Evolutionary conservation across 2,888 invertebrate species (phyloP), one percentile per base, ranked within the genome.

Genomic region (Drosophila melanocephala): DNA sequence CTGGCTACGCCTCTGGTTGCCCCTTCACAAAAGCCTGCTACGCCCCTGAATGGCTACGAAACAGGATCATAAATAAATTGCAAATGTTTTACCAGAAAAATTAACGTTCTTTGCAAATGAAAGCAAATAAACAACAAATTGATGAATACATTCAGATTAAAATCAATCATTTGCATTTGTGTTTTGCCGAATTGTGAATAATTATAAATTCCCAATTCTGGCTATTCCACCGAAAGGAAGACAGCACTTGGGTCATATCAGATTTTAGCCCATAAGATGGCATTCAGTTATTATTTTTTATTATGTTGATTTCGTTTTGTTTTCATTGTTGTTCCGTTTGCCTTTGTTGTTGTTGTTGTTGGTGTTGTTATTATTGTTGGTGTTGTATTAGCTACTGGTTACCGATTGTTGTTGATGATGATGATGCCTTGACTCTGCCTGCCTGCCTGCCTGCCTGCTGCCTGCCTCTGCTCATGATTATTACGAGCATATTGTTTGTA

Each of bases 401-500:
- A 66, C 56, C 76, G 83, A 64, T 79, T 81, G 57, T 39, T 57
- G 83, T 58, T 81, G 73, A 73, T 57, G 56, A 56, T 56, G 83
- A 58, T 81, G 81, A 73, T 57, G 77, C 84, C 70, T 74, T 77
- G 67, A 68, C 74, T 77, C 59, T 77, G 66, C 26, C 28, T 37
- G 55, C 55, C 32, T 35, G 68, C 39, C 52, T 64, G 66, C 55
- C 16, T 37, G 67, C 37, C 22, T 14, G 47, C 22, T 64, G 28
- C 28, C 66, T 30, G 42, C 22, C 12, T 26, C 26, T 47, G 47
- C 16, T 64, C 64, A 72, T 71, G 58, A 61, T 81, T 69, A 80
- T 77, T 76, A 81, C 71, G 77, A 76, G 67, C 76, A 77, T 51
- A 50, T 72, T 86, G 81, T 90, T 89, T 84, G 80, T 74, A 79